Base-by-base conservation (phyloP, 2,113 vertebrate species). In the Crotophaga sulcirostris region DNA sequence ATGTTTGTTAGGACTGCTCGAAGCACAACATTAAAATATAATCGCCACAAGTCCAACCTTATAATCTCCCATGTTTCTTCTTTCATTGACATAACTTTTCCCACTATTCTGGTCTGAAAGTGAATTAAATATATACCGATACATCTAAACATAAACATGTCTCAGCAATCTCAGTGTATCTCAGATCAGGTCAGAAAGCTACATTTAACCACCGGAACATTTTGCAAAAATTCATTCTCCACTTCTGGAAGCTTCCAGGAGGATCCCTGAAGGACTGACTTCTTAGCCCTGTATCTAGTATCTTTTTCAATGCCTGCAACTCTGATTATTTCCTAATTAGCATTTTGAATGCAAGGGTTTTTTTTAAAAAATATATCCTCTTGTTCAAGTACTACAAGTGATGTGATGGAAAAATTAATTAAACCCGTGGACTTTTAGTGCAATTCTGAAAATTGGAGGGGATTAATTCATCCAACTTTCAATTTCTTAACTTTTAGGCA, bases 321-420 rank as follows among this genome's bases (percentile, higher is more conserved):
- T 93, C 20, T 82, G 64, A 68, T 78, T 75, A 40, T 60, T 60
- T 1, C 3, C 17, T 76, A 79, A 31, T 18, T 75, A 76, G 47
- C 9, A 72, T 73, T 87, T 85, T 83, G 8, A 72, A 76, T 68
- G 68, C 17, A 75, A 72, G 23, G 34, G 26, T 58, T 75, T 74
- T 77, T 40, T 1, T 12, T 9, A 34, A 73, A 76, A n/a, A 67
- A 74, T 2, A 0, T 58, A 49, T 21, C 6, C 7, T 63, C 10
- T 62, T 0, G 0, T 44, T 44, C 26, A 47, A 52, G 34, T 79
- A 47, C 16, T n/a, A 25, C 3, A 24, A 31, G 40, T 73, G 29
- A 51, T 38, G 54, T 16, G 17, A 63, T 49, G 33, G 40, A 64
- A 81, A 85, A 94, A 68, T 15, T 64, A 69, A 67, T 59, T 54